These are phyloP conservation scores for Delichon dasypus DNA, from an alignment of 2,797 vertebrate genomes.

Conservation along the genomic window DNA sequence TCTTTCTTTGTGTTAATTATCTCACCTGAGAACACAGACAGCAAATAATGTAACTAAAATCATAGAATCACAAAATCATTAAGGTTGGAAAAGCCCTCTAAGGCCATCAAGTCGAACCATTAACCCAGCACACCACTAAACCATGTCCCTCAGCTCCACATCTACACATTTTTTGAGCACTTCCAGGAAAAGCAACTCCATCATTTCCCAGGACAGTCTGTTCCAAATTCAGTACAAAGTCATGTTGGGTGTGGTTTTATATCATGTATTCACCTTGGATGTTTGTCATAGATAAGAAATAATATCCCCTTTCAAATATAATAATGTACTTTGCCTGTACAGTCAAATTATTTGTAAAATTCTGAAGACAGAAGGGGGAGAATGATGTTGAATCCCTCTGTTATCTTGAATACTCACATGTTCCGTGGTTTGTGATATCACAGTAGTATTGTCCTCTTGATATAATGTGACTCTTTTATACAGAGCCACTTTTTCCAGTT, in stretches of 20 bases:
- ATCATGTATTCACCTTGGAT: background rate
- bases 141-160: background rate
- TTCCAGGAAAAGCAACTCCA: background rate
- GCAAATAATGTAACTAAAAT: background rate
- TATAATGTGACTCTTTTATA: background rate
- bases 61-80: background rate
- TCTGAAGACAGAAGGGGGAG: background rate
- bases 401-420: background rate
- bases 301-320: background rate
- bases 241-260: background rate
- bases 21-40: background rate
- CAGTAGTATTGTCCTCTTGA: rapidly evolving
- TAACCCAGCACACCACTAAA: background rate
- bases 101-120: background rate
- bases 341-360: background rate
- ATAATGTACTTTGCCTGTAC: background rate
- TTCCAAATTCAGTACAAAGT: background rate
- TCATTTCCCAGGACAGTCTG: background rate
- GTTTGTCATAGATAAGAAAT: background rate
- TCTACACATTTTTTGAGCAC: background rate
- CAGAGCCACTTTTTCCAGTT: background rate
- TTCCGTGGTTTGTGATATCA: too few species aligned
- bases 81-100: background rate
- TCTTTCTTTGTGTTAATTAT: background rate
- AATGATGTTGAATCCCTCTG: background rate